Conservation (phyloP, 1,140 invertebrate species). For the Branchinecta lindahli region DNA sequence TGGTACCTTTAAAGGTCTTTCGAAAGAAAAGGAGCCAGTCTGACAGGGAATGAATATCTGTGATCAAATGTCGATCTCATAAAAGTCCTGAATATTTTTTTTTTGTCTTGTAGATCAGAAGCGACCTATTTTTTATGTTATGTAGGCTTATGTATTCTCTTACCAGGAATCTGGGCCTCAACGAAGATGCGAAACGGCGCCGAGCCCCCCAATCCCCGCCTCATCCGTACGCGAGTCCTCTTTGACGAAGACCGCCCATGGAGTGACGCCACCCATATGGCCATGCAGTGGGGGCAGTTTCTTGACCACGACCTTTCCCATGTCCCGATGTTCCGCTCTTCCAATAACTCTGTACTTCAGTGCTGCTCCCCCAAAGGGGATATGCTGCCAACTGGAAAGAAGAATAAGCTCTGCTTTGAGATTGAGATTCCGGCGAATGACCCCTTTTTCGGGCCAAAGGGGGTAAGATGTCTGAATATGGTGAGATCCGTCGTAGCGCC, state of each 20-base stretch:
- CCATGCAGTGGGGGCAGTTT: constrained; percentile 44
- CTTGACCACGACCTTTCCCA: constrained; percentile 44
- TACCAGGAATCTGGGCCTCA: constrained; percentile 19
- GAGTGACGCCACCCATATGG: constrained; percentile 27
- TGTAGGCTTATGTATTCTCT: background rate
- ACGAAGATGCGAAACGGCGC: constrained; percentile 8
- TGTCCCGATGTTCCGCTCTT: constrained; percentile 48
- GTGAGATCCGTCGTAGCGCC: constrained; percentile 46
- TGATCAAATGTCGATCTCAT: too few species aligned
- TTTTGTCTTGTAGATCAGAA: too few species aligned
- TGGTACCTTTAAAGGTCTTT: too few species aligned
- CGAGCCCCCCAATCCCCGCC: constrained; percentile 18
- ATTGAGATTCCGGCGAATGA: constrained; percentile 26
- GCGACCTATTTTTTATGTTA: too few species aligned
- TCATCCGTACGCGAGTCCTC: constrained; percentile 28
- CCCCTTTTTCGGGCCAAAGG: constrained; percentile 33
- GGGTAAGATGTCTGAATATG: constrained; percentile 53
- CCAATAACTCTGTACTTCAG: constrained; percentile 17
- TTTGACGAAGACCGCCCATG: constrained; percentile 31
- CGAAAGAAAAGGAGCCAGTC: too few species aligned
- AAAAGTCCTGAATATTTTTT: too few species aligned
- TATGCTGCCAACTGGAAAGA: constrained; percentile 9
- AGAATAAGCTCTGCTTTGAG: constrained; percentile 26
- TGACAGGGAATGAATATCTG: too few species aligned
- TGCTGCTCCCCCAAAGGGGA: constrained; percentile 20